Evolutionary conservation across 2,888 invertebrate species (phyloP).

Genomic region (Yponomeuta malinellus): DNA sequence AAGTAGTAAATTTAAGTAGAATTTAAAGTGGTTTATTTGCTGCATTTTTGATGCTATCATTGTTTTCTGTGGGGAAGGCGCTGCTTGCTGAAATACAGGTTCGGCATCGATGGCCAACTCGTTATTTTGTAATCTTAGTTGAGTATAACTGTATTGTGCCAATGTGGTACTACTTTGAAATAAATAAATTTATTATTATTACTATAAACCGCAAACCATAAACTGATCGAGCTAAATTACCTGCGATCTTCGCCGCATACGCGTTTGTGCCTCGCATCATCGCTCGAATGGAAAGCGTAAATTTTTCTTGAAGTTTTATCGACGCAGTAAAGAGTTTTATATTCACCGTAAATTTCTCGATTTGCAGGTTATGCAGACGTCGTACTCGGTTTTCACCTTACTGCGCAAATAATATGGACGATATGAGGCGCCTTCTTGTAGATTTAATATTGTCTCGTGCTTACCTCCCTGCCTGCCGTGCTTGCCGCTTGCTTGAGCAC

Average conservation of each 20-base stretch:
- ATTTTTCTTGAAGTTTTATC: background rate
- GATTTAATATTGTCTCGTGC: too few relatives aligned
- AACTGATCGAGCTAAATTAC: background rate
- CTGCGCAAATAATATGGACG: constrained; percentile 13
- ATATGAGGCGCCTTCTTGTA: background rate
- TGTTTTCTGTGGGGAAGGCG: too few relatives aligned
- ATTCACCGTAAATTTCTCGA: constrained; percentile 7
- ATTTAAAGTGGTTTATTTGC: too few relatives aligned
- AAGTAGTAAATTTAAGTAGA: too few relatives aligned
- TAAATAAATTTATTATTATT: too few relatives aligned
- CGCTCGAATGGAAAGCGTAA: background rate
- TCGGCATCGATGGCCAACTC: too few relatives aligned
- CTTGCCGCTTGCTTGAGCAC: too few relatives aligned
- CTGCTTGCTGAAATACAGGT: too few relatives aligned
- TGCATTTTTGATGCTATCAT: too few relatives aligned
- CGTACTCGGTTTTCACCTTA: constrained; percentile 26
- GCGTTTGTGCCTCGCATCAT: background rate
- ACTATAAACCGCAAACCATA: background rate
- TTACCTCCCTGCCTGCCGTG: too few relatives aligned
- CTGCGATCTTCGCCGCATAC: background rate
- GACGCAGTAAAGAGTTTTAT: background rate
- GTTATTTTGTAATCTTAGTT: background rate
- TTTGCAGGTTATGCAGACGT: constrained; percentile 27
- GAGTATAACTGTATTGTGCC: too few relatives aligned
- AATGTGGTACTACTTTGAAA: too few relatives aligned